Percentiles rank a stretch among this genome's conserved stretches.
These are phyloP conservation scores for Zosterops borbonicus DNA, from an alignment of 2,113 vertebrate genomes.

Conservation along the genomic window DNA sequence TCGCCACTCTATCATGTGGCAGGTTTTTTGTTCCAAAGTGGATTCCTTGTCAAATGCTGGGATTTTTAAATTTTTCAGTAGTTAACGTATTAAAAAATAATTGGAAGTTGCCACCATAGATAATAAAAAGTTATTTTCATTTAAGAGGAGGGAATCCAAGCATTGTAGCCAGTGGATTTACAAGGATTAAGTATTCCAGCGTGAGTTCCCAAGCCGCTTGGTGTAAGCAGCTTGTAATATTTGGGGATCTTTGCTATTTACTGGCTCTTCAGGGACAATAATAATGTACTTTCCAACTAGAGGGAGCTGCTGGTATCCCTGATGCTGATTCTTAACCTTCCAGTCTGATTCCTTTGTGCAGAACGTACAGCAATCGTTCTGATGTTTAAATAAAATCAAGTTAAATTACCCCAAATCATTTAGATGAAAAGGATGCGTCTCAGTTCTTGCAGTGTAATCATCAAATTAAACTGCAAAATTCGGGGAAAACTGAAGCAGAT, in stretches of 20 bases:
- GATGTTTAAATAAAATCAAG: not conserved
- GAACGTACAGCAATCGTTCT: not conserved
- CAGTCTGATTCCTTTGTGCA: slow-evolving; percentile 43
- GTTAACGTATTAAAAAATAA: not conserved
- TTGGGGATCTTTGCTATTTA: not conserved
- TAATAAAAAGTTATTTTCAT: not conserved
- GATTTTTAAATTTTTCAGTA: not conserved
- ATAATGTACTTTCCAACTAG: slow-evolving; percentile 31
- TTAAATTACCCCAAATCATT: not conserved
- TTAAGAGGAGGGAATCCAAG: not conserved
- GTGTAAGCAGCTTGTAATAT: not conserved
- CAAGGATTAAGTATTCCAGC: rapidly evolving
- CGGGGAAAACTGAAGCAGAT: rapidly evolving
- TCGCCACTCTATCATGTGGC: rapidly evolving
- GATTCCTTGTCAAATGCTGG: not conserved
- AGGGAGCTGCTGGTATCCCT: slow-evolving; percentile 36
- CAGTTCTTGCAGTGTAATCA: not conserved
- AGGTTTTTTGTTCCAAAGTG: not conserved
- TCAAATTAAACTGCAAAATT: not conserved
- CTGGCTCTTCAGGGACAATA: not conserved
- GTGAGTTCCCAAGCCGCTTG: rapidly evolving
- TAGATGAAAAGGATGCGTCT: not conserved
- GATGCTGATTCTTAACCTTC: not conserved
- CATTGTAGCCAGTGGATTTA: not conserved
- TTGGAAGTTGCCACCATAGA: not conserved